Conservation (phyloP, 2,888 invertebrate species). For the Dorcus parallelipipedus region DNA sequence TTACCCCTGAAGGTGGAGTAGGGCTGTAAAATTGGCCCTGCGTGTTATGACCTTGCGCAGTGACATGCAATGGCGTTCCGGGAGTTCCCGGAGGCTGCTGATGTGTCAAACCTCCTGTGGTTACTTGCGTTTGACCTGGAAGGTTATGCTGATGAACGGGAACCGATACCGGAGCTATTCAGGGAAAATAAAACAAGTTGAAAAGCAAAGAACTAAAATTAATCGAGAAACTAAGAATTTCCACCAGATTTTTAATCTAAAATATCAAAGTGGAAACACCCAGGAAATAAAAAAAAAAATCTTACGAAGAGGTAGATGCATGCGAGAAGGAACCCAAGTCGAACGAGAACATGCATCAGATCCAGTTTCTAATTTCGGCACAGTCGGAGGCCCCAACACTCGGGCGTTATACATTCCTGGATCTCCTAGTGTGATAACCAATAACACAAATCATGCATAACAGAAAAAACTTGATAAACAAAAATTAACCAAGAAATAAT, state of each 20-base stretch:
- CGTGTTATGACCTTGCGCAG: slow-evolving; percentile 31
- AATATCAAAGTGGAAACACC: slow-evolving; percentile 3
- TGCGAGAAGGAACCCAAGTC: slow-evolving; percentile 64
- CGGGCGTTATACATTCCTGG: slow-evolving; percentile 45
- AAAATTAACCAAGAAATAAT: background rate
- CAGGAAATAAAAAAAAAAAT: slow-evolving; percentile 44
- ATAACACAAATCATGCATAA: slow-evolving; percentile 38
- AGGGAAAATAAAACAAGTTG: slow-evolving; percentile 27
- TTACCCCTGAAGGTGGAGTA: slow-evolving; percentile 30
- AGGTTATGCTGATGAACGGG: slow-evolving; percentile 27
- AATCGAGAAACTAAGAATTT: too few species aligned
- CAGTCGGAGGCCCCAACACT: slow-evolving; percentile 48
- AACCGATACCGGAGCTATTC: slow-evolving; percentile 19
- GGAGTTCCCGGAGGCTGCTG: slow-evolving; percentile 30
- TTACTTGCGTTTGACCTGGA: slow-evolving; percentile 37
- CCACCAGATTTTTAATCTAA: too few species aligned
- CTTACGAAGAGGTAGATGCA: slow-evolving; percentile 66
- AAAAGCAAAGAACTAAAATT: slow-evolving; percentile 23
- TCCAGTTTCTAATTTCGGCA: slow-evolving; percentile 58
- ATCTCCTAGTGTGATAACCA: slow-evolving; percentile 42
- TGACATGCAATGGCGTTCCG: slow-evolving; percentile 34
- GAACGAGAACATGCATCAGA: slow-evolving; percentile 59
- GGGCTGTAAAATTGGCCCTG: slow-evolving; percentile 38
- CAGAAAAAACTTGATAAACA: slow-evolving; percentile 45
- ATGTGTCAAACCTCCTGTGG: slow-evolving; percentile 30